Conservation (phyloP, 1,140 invertebrate species). For the Heliconius hermathena region DNA sequence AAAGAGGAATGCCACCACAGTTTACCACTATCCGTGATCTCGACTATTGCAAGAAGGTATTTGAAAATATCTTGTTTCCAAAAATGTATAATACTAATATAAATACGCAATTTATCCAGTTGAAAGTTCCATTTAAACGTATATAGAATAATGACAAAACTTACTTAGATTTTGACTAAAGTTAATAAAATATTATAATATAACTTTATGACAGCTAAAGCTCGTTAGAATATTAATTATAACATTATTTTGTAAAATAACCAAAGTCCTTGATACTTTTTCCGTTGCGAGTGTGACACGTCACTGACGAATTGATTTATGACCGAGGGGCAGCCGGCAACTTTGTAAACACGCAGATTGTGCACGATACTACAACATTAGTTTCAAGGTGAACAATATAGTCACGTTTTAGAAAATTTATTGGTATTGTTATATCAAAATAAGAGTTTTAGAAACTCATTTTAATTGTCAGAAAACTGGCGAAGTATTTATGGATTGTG, state of each 20-base stretch:
- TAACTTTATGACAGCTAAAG: neutral
- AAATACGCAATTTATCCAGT: no score
- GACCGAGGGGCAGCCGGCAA: slow-evolving; percentile 44
- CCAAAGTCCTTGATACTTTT: slow-evolving; percentile 23
- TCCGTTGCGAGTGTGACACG: slow-evolving; percentile 36
- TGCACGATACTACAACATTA: slow-evolving; percentile 48
- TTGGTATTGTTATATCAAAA: slow-evolving; percentile 5
- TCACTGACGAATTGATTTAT: slow-evolving; percentile 76
- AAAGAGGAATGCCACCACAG: no score
- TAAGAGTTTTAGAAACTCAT: slow-evolving; percentile 12
- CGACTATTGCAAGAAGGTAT: no score
- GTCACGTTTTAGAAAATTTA: slow-evolving; percentile 29
- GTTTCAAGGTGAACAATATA: slow-evolving; percentile 35
- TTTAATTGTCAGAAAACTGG: neutral
- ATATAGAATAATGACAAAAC: neutral
- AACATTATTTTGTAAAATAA: neutral
- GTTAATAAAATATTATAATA: neutral
- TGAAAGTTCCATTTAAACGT: no score
- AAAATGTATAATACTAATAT: no score
- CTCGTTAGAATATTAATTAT: slow-evolving; percentile 6
- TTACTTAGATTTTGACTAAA: neutral
- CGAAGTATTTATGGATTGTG: no score
- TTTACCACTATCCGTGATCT: no score
- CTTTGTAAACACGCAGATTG: slow-evolving; percentile 42
- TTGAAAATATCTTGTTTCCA: no score